Evolutionary conservation across 2,113 vertebrate species (phyloP), one percentile per base, ranked within the genome.

Genomic region (Macaca mulatta): DNA sequence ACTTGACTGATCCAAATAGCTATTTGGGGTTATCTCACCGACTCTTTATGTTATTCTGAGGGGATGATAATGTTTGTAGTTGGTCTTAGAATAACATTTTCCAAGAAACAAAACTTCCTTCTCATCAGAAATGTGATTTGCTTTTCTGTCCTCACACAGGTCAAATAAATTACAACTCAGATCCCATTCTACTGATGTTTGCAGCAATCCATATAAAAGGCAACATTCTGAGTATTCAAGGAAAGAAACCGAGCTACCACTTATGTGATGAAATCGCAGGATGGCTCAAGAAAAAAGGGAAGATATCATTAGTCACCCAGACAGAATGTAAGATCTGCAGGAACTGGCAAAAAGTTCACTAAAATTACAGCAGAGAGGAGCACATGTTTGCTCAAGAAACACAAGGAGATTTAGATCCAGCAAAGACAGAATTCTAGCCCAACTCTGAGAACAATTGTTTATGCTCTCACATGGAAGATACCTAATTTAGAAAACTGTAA

Each of bases 201-300:
- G 86, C n/a, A 32, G 84, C 81, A 82, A 96, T 92, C 59, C 67
- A 92, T 88, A 96, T 77, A 89, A 97, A 97, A 97, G 81, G 89
- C 96, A 95, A 69, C 48, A 92, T 89, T 78, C 67, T 82, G 94
- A 94, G 80, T 89, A 86, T 67, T 91, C 90, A 93, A 83, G 78
- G 87, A 79, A 95, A 96, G 50, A 89, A 94, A 95, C 67, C 55
- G 82, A 95, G 23, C 90, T 94, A 55, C 79, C 81, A 93, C 67
- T 89, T 94, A 94, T 94, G 38, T 85, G 90, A 95, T 93, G 94
- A 97, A 94, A 80, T 97, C 85, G 88, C 78, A 90, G 57, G 38
- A 95, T 92, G 96, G 74, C 83, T 96, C 75, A 74, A 90, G 79
- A 93, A 93, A 92, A 97, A 86, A 94, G 48, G 6, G 55, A 96